Percentiles rank a stretch among this genome's conserved stretches.
Conservation (phyloP, 1,140 invertebrate species). For the Drosophila subobscura region DNA sequence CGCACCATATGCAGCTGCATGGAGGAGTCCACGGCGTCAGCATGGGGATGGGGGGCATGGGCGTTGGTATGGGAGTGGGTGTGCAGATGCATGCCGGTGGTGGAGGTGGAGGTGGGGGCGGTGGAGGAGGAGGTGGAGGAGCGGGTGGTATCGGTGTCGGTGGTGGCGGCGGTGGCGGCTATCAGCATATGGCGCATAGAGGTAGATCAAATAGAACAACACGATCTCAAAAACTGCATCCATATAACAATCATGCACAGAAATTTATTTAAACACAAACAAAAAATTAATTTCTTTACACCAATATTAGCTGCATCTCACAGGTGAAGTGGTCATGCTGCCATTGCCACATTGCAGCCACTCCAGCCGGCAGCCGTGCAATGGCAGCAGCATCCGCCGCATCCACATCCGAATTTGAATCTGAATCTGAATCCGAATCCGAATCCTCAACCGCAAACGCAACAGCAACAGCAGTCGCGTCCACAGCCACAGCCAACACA, state of each 20-base stretch:
- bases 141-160: slow-evolving; percentile 31
- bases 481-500: slow-evolving; percentile 4
- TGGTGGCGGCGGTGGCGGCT: slow-evolving; percentile 50
- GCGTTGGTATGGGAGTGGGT: slow-evolving; percentile 45
- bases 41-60: slow-evolving; percentile 48
- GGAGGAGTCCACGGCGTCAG: slow-evolving; percentile 35
- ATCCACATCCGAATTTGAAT: no score
- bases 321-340: slow-evolving; percentile 80
- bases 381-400: slow-evolving; percentile 6
- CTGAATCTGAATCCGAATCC: background rate
- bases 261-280: slow-evolving; percentile 81
- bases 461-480: no score
- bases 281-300: slow-evolving; percentile 73
- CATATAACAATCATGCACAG: slow-evolving; percentile 80
- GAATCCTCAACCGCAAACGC: no score
- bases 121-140: slow-evolving; percentile 4
- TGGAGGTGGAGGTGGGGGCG: slow-evolving; percentile 27
- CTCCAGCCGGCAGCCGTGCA: slow-evolving; percentile 30
- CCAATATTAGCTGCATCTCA: slow-evolving; percentile 79
- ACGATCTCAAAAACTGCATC: slow-evolving; percentile 83
- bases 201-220: slow-evolving; percentile 83
- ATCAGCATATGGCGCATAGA: slow-evolving; percentile 83
- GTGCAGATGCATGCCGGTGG: slow-evolving; percentile 54
- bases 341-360: slow-evolving; percentile 73
- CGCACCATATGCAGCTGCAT: slow-evolving; percentile 70